phyloP scores from a whole-genome alignment of 2,888 invertebrate species.

The Pachliopta kotzebuea region DNA sequence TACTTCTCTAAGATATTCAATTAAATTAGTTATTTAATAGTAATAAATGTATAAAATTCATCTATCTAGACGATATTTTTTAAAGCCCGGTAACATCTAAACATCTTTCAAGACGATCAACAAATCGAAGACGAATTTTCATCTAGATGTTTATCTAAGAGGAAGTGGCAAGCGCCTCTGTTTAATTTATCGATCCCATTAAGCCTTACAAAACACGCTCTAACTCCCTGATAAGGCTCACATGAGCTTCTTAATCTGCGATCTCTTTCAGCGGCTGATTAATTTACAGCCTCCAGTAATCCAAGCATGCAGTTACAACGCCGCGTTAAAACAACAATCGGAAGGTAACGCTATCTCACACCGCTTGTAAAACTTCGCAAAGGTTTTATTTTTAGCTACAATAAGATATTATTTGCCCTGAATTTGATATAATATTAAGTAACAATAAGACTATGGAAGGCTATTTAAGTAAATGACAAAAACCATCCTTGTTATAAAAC shows the following conservation, averaged over 20 bases:
- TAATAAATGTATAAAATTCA: constrained; percentile 2
- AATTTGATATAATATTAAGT: too few species aligned
- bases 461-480: too few species aligned
- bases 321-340: constrained; percentile 23
- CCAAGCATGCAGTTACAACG: constrained; percentile 26
- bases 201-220: constrained; percentile 30
- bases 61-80: background rate
- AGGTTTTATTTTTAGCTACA: background rate
- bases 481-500: too few species aligned
- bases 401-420: background rate
- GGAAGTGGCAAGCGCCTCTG: constrained; percentile 23
- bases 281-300: constrained; percentile 30
- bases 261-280: constrained; percentile 31
- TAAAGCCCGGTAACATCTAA: background rate
- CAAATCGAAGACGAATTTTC: constrained; percentile 21
- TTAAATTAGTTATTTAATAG: too few species aligned
- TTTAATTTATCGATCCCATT: constrained; percentile 31
- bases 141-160: constrained; percentile 17
- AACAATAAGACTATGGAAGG: too few species aligned
- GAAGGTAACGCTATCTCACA: constrained; percentile 12
- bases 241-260: constrained; percentile 31
- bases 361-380: constrained; percentile 7
- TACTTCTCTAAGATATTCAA: too few species aligned
- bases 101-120: background rate
- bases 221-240: constrained; percentile 26